Base-by-base conservation (phyloP, 1,140 invertebrate species). In the Octopus sinensis region DNA sequence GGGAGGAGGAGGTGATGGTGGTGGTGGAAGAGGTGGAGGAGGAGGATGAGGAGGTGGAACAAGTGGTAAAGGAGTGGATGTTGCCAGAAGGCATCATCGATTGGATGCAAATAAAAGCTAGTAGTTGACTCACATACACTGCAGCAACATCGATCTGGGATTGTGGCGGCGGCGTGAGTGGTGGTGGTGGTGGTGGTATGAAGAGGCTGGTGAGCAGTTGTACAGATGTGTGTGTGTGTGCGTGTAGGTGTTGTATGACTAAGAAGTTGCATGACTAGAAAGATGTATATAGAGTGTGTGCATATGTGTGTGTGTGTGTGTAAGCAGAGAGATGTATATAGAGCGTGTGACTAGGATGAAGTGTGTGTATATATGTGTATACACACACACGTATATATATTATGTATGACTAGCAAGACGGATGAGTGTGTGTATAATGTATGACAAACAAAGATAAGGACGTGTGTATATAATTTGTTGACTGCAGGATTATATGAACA, bases 381-480 rank as follows among this genome's bases (percentile, higher is more conserved):
- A 62, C 3, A 62, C 17, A 62, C 17, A 62, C 1, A 62, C 56
- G 3, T 3, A 17, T 17, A 62, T 62, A 17, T 62, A 62, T 62
- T 62, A 62, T 62, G 56, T 62, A 17, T 10, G 56, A 62, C 17
- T 43, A 43, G 30, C 30, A 43, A 43, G 30, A 43, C 2, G 30
- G 30, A 43, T 43, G 30, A 43, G 30, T 43, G 30, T 43, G 30
- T 43, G 30, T 43, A 43, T 43, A 43, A 43, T 43, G 30, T 43
- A 43, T 43, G 30, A 43, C 30, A 43, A 43, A 43, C 30, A 43
- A 43, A 43, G 30, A 43, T 43, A 43, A 43, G 30, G 30, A 82
- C 82, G 83, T 85, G 84, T 62, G 75, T 81, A 81, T 80, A n/a
- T n/a, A 54, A 53, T 76, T 56, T 52, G 30, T n/a, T 82, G 13